Conservation (phyloP, 1,140 invertebrate genomes). For the Neotoxoptera formosana region DNA sequence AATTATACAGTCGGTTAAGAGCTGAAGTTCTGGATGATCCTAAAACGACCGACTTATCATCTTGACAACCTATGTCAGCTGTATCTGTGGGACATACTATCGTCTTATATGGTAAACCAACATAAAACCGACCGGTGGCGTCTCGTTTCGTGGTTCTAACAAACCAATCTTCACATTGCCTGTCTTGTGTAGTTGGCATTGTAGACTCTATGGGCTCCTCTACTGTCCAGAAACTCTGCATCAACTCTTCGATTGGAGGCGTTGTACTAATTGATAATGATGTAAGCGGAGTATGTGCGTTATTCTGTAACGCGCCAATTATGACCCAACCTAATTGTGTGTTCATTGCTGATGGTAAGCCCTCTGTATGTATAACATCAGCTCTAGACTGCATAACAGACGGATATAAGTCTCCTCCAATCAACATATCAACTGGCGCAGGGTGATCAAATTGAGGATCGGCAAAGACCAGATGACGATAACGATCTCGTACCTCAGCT, state of each 20-base stretch:
- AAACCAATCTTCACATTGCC: constrained; percentile 23
- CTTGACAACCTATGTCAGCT: not conserved
- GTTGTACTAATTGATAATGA: not conserved
- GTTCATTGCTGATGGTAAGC: not conserved
- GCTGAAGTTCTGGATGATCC: constrained; percentile 59
- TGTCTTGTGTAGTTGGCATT: not conserved
- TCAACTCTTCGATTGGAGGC: not conserved
- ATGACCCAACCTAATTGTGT: constrained; percentile 35
- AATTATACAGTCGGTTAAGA: not conserved
- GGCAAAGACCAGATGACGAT: not conserved
- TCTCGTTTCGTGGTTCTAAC: not conserved
- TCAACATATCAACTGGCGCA: not conserved
- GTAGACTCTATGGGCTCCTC: not conserved
- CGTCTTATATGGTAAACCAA: not conserved
- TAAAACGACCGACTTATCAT: not conserved
- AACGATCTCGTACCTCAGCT: not conserved
- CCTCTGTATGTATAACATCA: not conserved
- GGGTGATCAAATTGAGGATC: constrained; percentile 37
- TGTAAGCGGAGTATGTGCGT: not conserved
- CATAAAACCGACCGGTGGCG: not conserved
- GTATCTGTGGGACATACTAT: not conserved
- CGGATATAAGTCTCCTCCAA: constrained; percentile 14
- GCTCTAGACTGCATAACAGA: not conserved
- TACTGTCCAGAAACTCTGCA: constrained; percentile 38
- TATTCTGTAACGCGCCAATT: not conserved